A percentile compares a stretch with the other conserved stretches of the same genome.
phyloP scores from a whole-genome alignment of 1,140 invertebrate genomes.

The Atopsyche davidsoni region DNA sequence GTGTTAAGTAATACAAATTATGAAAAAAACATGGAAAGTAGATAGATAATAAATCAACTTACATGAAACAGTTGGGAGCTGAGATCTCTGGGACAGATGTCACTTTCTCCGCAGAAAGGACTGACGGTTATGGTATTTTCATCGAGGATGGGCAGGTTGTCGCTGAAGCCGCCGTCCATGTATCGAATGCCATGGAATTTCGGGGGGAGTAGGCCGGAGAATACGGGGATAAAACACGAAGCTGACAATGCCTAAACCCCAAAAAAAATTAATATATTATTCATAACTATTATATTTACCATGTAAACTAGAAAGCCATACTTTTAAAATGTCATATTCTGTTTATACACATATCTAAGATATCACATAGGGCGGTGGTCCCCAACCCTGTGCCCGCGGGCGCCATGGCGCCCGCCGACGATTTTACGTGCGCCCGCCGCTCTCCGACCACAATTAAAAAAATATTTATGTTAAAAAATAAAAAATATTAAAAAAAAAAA shows the following conservation, averaged over 20 bases:
- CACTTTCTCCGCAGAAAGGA: constrained; percentile 95
- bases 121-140: constrained; percentile 95
- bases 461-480: too few species aligned
- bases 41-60: constrained; percentile 40
- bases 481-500: too few species aligned
- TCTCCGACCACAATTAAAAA: too few species aligned
- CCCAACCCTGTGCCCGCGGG: too few species aligned
- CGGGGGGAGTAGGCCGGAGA: constrained; percentile 90
- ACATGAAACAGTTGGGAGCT: constrained; percentile 81
- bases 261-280: neutral
- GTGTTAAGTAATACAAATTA: too few species aligned
- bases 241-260: constrained; percentile 73
- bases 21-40: too few species aligned
- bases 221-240: constrained; percentile 92
- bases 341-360: neutral
- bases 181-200: constrained; percentile 84
- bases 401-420: too few species aligned
- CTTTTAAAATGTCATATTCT: neutral
- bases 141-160: constrained; percentile 91
- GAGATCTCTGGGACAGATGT: constrained; percentile 93
- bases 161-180: constrained; percentile 95
- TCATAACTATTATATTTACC: neutral
- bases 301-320: neutral
- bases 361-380: neutral
- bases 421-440: too few species aligned